These are phyloP conservation scores for Hyles lineata DNA, from an alignment of 2,888 invertebrate genomes.

Conservation along the genomic window DNA sequence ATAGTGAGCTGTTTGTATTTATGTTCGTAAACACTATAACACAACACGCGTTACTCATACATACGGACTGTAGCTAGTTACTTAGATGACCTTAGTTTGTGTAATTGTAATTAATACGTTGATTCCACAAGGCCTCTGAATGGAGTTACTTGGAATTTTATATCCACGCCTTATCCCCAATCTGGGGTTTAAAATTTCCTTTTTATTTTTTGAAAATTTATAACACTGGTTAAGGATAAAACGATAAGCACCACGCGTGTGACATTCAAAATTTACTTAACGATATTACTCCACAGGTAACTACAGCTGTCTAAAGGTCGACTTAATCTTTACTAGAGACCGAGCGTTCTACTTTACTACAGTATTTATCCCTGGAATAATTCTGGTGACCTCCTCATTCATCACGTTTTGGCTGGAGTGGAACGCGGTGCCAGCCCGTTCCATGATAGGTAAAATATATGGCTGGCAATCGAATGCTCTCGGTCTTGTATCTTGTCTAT, in stretches of 20 bases:
- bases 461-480: constrained; percentile 72
- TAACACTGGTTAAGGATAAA: constrained; percentile 40
- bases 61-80: constrained; percentile 74
- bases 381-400: constrained; percentile 93
- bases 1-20: constrained; percentile 58
- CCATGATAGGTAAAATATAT: constrained; percentile 91
- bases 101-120: constrained; percentile 61
- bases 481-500: constrained; percentile 70
- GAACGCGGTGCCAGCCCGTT: constrained; percentile 95
- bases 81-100: constrained; percentile 60
- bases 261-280: constrained; percentile 64
- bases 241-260: constrained; percentile 39
- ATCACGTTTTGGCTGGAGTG: constrained; percentile 96
- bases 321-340: constrained; percentile 94
- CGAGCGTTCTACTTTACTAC: constrained; percentile 96
- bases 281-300: constrained; percentile 88
- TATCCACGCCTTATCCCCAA: constrained; percentile 51
- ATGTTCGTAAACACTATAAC: constrained; percentile 67
- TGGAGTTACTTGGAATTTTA: constrained; percentile 83
- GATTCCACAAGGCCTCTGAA: constrained; percentile 82
- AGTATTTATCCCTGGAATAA: constrained; percentile 95
- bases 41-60: constrained; percentile 84
- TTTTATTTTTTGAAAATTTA: constrained; percentile 51
- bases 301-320: constrained; percentile 95
- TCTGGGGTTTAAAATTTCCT: constrained; percentile 52